These are phyloP conservation scores for Agelaius phoeniceus DNA, from an alignment of 2,113 vertebrate species.

Conservation along the genomic window DNA sequence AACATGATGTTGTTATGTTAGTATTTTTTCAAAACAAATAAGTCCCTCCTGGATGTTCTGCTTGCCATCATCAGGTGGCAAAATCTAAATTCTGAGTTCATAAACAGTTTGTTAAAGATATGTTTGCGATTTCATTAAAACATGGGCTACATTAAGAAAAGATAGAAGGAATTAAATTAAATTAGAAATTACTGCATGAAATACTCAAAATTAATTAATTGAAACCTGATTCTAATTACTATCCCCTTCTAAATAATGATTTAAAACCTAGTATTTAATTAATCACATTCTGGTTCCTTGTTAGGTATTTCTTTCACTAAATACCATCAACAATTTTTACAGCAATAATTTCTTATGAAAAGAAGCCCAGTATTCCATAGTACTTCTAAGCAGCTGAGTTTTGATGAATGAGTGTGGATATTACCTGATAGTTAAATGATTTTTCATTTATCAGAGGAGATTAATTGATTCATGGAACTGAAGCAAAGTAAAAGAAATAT, in stretches of 20 bases:
- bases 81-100: neutral
- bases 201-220: neutral
- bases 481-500: neutral
- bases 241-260: neutral
- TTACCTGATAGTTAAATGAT: constrained; percentile 10
- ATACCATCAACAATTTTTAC: constrained; percentile 8
- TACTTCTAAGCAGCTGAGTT: neutral
- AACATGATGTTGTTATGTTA: neutral
- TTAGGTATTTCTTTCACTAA: constrained; percentile 11
- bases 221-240: neutral
- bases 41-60: neutral
- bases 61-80: neutral
- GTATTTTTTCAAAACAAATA: neutral
- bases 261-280: neutral
- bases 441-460: constrained; percentile 10
- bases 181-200: neutral
- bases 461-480: constrained; percentile 7
- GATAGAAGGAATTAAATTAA: neutral
- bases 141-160: neutral
- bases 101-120: neutral
- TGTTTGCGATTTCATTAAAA: neutral
- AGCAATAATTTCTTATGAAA: constrained; percentile 14
- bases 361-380: neutral
- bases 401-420: constrained; percentile 33
- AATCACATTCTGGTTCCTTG: neutral